These are phyloP conservation scores for Chloebia gouldiae DNA, from an alignment of 2,113 vertebrate species.

Conservation along the genomic window DNA sequence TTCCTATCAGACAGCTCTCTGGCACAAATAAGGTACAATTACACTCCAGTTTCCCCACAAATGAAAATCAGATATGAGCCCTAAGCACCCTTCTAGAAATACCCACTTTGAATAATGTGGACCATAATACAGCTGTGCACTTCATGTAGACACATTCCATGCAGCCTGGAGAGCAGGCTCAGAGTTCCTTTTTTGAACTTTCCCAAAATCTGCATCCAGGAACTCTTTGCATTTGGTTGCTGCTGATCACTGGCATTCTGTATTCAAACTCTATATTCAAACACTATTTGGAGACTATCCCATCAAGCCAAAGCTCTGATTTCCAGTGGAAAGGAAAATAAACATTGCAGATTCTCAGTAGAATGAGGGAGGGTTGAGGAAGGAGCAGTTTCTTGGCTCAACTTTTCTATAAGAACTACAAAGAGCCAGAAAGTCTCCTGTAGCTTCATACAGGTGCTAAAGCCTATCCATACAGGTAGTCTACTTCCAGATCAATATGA, in stretches of 20 bases:
- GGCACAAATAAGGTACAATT: not conserved
- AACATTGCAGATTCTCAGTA: not conserved
- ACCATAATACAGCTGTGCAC: not conserved
- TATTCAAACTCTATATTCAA: not conserved
- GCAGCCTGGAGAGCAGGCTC: not conserved
- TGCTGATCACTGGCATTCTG: not conserved
- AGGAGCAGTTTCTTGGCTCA: not conserved
- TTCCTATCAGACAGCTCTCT: not conserved
- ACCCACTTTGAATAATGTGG: not conserved
- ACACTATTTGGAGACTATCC: not conserved
- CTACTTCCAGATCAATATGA: not conserved
- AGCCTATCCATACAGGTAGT: not conserved
- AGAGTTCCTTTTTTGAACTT: not conserved
- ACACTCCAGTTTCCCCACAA: not conserved
- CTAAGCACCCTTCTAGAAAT: not conserved
- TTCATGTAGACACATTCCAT: not conserved
- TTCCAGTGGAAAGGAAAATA: not conserved
- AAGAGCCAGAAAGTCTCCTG: not conserved
- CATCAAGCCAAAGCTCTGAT: fast-evolving
- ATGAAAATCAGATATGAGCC: not conserved
- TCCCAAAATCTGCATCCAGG: not conserved
- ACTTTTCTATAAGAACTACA: not conserved
- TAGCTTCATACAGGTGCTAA: not conserved
- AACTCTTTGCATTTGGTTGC: not conserved
- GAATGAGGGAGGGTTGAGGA: no score